Conservation (phyloP, 2,113 vertebrate species). For the Passer montanus region DNA sequence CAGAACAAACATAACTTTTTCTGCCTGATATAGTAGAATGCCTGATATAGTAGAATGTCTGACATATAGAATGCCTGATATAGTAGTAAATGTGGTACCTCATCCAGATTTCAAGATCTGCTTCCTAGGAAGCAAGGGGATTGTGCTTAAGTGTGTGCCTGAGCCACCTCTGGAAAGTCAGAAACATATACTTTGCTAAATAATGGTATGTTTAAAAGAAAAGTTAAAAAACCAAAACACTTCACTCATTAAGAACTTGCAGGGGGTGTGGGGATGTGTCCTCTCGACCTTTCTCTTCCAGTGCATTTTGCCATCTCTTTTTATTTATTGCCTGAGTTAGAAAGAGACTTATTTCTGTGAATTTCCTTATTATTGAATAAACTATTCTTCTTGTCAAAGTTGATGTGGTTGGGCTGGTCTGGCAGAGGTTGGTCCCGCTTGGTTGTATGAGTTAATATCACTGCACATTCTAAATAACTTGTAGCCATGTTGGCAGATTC, state of each 20-base stretch:
- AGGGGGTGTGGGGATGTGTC: not conserved
- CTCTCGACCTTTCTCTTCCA: not conserved
- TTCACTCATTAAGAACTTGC: not conserved
- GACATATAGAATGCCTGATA: not conserved
- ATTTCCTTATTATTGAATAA: not conserved
- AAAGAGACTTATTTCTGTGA: not conserved
- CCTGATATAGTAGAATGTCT: not conserved
- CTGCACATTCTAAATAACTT: not conserved
- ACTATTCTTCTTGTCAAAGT: not conserved
- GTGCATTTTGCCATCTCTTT: not conserved
- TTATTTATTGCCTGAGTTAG: not conserved
- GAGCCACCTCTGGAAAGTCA: not conserved
- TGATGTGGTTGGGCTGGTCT: not conserved
- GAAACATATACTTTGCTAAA: not conserved
- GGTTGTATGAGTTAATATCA: not conserved
- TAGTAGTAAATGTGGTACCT: not conserved
- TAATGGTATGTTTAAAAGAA: not conserved
- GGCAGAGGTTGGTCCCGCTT: not conserved
- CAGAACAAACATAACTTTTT: not conserved
- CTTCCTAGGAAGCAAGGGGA: not conserved
- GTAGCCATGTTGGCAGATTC: not conserved
- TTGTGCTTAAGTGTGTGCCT: not conserved
- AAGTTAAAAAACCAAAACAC: not conserved
- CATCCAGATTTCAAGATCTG: not conserved
- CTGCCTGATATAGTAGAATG: not conserved